These are phyloP conservation scores for Parasteatoda lunata DNA, from an alignment of 2,888 invertebrate species.

Conservation along the genomic window DNA sequence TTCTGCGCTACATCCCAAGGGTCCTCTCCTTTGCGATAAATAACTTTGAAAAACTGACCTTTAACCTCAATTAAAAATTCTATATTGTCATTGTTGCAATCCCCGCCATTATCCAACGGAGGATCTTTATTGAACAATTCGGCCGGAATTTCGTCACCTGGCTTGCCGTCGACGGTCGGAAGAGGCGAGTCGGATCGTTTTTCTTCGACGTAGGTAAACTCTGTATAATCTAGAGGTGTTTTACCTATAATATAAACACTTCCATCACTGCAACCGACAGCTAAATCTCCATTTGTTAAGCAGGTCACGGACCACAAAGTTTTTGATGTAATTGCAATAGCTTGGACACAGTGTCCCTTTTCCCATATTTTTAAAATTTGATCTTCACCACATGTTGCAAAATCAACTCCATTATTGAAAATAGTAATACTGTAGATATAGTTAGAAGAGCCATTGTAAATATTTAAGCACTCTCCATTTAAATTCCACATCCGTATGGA, in stretches of 20 bases:
- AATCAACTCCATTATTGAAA: constrained; percentile 77
- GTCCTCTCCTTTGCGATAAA: constrained; percentile 92
- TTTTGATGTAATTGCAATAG: constrained; percentile 85
- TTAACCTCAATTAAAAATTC: constrained; percentile 97
- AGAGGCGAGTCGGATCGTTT: not conserved
- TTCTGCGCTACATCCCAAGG: constrained; percentile 93
- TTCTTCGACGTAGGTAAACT: not conserved
- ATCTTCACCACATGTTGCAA: constrained; percentile 92
- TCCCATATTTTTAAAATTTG: constrained; percentile 88
- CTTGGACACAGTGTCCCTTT: constrained; percentile 76
- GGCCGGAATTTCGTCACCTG: not conserved
- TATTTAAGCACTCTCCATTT: constrained; percentile 83
- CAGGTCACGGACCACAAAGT: constrained; percentile 91
- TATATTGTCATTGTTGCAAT: constrained; percentile 76
- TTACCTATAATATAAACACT: constrained; percentile 36
- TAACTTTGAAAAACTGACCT: constrained; percentile 89
- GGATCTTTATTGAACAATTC: not conserved
- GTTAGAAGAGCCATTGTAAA: constrained; percentile 74
- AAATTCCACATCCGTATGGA: constrained; percentile 87
- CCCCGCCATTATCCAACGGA: not conserved
- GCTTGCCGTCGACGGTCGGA: not conserved
- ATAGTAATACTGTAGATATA: constrained; percentile 74
- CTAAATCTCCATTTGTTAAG: constrained; percentile 90
- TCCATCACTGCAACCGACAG: constrained; percentile 80
- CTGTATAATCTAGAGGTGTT: not conserved